Evolutionary conservation across 1,140 invertebrate species (phyloP), one percentile per base, ranked within the genome.

Genomic region (Trichonephila clavata): DNA sequence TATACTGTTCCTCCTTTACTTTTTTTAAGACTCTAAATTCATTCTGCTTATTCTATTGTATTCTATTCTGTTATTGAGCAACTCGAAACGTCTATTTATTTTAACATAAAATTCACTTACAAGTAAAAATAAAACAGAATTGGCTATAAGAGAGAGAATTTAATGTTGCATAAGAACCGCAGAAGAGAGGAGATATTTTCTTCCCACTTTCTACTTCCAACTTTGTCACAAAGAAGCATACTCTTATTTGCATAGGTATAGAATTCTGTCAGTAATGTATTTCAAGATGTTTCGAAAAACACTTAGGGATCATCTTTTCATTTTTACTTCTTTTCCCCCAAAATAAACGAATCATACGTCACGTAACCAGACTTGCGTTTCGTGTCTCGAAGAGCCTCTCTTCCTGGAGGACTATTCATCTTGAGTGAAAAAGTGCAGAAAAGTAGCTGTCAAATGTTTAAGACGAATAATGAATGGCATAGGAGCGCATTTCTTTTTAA

Each of bases 361-460:
- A 14, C 65, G 24, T 21, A 27, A 68, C 65, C 13, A 24, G 65
- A 24, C 21, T 68, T 68, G 65, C n/a, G 21, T 68, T 68, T 68
- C 65, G n/a, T 68, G 65, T 68, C 13, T 13, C 65, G 21, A 68
- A 68, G 24, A 14, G 21, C 65, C 24, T 68, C 65, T 68, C 24
- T 68, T 68, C 24, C n/a, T 68, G 3, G 24, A 4, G 21, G 71
- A 32, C 8, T 32, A 24, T 77, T 16, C 71, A 27, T 77, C 16
- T 24, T 20, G 27, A 39, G 71, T 77, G 71, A 77, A 77, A 77
- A 77, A 32, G 71, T 77, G 27, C 71, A 77, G 71, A 77, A 77
- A 77, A 77, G 27, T 77, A 27, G 14, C 71, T 77, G 71, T 77
- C 71, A 77, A 77, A 77, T 77, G 71, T 77, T 50, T 77, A 20